These are phyloP conservation scores for Denticeps clupeoides DNA, from an alignment of 2,797 vertebrate genomes.

Conservation along the genomic window DNA sequence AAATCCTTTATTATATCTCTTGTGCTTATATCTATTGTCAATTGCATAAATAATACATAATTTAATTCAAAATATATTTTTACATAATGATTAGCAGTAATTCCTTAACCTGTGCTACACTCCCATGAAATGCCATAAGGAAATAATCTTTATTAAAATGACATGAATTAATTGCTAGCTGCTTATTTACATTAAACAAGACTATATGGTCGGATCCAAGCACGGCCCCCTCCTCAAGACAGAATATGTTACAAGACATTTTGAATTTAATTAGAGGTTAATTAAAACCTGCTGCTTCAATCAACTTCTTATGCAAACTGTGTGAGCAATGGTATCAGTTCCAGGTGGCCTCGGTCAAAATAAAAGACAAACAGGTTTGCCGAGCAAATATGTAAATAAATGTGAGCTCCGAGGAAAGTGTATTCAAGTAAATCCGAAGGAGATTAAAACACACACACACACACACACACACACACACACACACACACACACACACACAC, in stretches of 20 bases:
- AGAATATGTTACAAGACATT: constrained; percentile 55
- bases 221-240: constrained; percentile 41
- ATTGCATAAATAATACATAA: too few relatives aligned
- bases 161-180: constrained; percentile 18
- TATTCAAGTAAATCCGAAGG: background rate
- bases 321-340: constrained; percentile 3
- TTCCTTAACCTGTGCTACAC: background rate
- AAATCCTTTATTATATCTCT: too few relatives aligned
- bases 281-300: constrained; percentile 45
- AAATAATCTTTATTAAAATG: constrained; percentile 55
- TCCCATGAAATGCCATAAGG: constrained; percentile 40
- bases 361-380: constrained; percentile 23
- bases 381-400: constrained; percentile 10
- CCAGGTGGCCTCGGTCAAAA: constrained; percentile 7
- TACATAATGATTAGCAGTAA: too few relatives aligned
- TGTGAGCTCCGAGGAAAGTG: background rate
- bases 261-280: constrained; percentile 52
- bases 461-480: background rate
- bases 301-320: constrained; percentile 14
- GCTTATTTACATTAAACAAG: constrained; percentile 25
- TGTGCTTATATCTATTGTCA: too few relatives aligned
- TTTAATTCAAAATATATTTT: too few relatives aligned
- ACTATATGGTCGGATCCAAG: constrained; percentile 38
- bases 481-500: background rate
- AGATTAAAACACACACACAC: background rate